A percentile compares a stretch with the other conserved stretches of the same genome.
Conservation (phyloP, 2,113 vertebrate genomes). For the Cyanistes caeruleus region DNA sequence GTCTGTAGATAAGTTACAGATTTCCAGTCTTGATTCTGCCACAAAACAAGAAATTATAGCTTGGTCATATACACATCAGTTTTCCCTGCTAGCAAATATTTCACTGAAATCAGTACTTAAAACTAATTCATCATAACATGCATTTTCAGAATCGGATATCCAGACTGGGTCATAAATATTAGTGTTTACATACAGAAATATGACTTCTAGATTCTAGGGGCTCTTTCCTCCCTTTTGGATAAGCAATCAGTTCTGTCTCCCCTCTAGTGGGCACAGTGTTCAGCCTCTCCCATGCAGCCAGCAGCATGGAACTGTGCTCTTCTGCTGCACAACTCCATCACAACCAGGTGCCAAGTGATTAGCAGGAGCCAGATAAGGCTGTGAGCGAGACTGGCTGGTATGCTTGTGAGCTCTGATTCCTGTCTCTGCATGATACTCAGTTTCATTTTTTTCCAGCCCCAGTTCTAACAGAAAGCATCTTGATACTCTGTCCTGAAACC, state of each 20-base stretch:
- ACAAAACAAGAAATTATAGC: not conserved
- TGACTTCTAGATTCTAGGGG: fast-evolving
- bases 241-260: not conserved
- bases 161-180: not conserved
- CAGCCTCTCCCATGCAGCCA: not conserved
- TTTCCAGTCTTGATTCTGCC: not conserved
- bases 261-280: fast-evolving
- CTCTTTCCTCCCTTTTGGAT: not conserved
- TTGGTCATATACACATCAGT: not conserved
- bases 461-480: not conserved
- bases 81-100: not conserved
- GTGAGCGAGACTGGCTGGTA: not conserved
- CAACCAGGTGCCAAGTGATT: not conserved
- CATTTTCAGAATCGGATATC: not conserved
- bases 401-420: not conserved
- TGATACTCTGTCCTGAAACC: not conserved
- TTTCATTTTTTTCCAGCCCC: not conserved
- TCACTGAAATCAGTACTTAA: not conserved
- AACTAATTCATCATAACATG: not conserved
- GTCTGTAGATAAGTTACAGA: not conserved
- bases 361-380: not conserved
- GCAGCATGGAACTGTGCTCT: not conserved
- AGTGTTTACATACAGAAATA: not conserved
- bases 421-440: not conserved
- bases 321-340: not conserved